phyloP scores from a whole-genome alignment of 2,113 vertebrate species.

The Callipepla squamata region DNA sequence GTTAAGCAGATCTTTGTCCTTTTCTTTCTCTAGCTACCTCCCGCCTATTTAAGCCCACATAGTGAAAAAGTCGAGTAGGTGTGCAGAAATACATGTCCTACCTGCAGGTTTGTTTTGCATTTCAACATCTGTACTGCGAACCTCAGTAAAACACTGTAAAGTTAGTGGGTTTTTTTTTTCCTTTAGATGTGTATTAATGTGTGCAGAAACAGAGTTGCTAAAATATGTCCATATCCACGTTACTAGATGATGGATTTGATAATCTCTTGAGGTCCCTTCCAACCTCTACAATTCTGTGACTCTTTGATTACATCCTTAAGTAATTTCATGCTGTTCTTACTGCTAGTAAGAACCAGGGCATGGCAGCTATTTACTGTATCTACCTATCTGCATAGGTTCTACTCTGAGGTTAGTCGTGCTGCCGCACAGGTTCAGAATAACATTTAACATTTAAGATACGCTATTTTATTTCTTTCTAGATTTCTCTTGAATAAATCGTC shows the following conservation, averaged over 20 bases:
- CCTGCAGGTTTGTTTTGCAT: neutral
- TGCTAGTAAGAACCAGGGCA: accelerated
- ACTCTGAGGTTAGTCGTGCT: neutral
- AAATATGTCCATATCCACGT: neutral
- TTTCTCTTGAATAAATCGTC: neutral
- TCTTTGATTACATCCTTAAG: neutral
- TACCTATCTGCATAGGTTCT: neutral
- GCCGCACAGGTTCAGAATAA: neutral
- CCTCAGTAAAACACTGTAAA: neutral
- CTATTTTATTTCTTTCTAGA: neutral
- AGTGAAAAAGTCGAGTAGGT: neutral
- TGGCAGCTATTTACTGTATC: neutral
- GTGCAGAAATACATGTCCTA: neutral
- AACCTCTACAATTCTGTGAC: too few species aligned
- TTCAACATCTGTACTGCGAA: neutral
- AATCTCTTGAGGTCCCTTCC: too few species aligned
- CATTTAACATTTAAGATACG: neutral
- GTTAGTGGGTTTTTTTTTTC: neutral
- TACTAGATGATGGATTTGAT: too few species aligned
- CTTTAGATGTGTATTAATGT: neutral
- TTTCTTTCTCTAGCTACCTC: neutral
- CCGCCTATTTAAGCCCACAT: neutral
- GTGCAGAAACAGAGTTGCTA: neutral
- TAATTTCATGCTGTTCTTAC: neutral
- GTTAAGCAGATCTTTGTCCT: neutral